Evolutionary conservation across 2,797 vertebrate genomes (phyloP).

Genomic region (Sphenodon punctatus): DNA sequence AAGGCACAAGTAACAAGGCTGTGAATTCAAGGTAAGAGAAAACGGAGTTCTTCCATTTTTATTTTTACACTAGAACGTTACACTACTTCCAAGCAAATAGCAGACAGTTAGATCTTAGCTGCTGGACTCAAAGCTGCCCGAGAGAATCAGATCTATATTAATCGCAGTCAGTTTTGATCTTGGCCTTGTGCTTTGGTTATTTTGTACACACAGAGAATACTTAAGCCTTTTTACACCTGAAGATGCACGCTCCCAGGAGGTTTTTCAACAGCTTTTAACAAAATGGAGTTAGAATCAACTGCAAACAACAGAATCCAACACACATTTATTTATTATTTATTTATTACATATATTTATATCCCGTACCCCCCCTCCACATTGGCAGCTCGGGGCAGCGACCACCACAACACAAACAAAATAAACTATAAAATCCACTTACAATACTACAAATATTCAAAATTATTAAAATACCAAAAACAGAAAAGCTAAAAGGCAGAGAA

Average conservation of each 20-base stretch:
- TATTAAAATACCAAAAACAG: too few species aligned
- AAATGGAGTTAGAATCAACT: too few species aligned
- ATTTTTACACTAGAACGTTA: neutral
- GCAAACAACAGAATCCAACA: too few species aligned
- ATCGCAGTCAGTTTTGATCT: neutral
- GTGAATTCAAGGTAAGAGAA: accelerated
- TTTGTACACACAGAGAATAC: too few species aligned
- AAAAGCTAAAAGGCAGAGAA: too few species aligned
- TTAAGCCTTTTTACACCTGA: neutral
- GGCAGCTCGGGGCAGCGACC: neutral
- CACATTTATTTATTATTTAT: neutral
- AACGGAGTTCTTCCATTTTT: neutral
- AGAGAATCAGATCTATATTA: neutral
- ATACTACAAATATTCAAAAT: too few species aligned
- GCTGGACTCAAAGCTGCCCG: neutral
- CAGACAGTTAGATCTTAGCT: accelerated
- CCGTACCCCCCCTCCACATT: too few species aligned
- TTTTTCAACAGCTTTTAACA: too few species aligned
- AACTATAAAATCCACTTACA: too few species aligned
- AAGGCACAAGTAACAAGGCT: accelerated
- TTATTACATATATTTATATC: too few species aligned
- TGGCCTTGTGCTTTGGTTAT: too few species aligned
- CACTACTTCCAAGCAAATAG: accelerated
- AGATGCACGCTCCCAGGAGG: neutral
- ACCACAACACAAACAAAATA: neutral